Evolutionary conservation across 1,140 invertebrate species (phyloP).

Genomic region (Neotoxoptera formosana): DNA sequence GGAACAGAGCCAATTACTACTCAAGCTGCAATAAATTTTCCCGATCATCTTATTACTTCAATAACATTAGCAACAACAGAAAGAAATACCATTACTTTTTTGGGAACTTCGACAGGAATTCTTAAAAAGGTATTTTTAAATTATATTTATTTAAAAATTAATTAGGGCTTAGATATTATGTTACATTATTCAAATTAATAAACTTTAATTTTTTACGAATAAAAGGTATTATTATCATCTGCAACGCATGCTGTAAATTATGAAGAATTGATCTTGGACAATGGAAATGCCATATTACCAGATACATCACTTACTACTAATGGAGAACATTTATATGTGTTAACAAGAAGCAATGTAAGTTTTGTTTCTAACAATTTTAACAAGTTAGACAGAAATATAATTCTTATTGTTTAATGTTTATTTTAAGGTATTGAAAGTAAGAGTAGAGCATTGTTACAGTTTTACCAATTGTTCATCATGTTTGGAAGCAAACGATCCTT

Average conservation of each 20-base stretch:
- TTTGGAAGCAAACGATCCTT: slow-evolving; percentile 91
- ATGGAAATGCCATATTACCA: slow-evolving; percentile 77
- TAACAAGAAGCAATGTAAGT: slow-evolving; percentile 73
- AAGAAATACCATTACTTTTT: slow-evolving; percentile 88
- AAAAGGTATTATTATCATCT: slow-evolving; percentile 71
- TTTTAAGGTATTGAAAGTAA: slow-evolving; percentile 82
- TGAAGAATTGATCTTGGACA: slow-evolving; percentile 77
- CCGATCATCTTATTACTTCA: slow-evolving; percentile 82
- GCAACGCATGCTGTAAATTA: slow-evolving; percentile 75
- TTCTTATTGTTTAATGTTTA: slow-evolving; percentile 28
- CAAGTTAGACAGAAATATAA: not conserved
- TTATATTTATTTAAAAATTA: not conserved
- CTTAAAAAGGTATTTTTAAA: slow-evolving; percentile 76
- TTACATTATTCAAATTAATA: not conserved
- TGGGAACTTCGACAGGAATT: slow-evolving; percentile 80
- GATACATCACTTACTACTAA: slow-evolving; percentile 82
- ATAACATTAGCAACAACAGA: slow-evolving; percentile 84
- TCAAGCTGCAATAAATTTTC: slow-evolving; percentile 77
- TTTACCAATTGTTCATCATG: slow-evolving; percentile 90
- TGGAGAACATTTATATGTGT: slow-evolving; percentile 77
- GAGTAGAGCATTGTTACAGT: slow-evolving; percentile 89
- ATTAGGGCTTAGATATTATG: too few species aligned
- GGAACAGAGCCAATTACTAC: slow-evolving; percentile 82
- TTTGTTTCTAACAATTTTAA: not conserved
- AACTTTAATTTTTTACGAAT: slow-evolving; percentile 25